phyloP scores from a whole-genome alignment of 2,113 vertebrate genomes.

The Prolemur simus region DNA sequence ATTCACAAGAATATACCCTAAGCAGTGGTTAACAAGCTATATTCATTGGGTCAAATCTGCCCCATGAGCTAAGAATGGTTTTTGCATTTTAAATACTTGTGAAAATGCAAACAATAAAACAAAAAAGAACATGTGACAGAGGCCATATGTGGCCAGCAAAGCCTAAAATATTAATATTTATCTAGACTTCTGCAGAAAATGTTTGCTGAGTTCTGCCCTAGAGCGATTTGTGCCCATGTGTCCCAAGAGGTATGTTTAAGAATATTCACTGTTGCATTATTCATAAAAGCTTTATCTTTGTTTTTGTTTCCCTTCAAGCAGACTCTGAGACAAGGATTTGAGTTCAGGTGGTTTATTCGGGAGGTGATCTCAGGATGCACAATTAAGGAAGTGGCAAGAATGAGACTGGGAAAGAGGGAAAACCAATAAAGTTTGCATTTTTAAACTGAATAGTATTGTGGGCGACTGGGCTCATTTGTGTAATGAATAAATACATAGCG shows the following conservation, averaged over 20 bases:
- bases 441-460: not conserved
- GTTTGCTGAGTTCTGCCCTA: not conserved
- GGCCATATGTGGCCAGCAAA: not conserved
- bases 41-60: not conserved
- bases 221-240: not conserved
- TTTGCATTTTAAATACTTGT: not conserved
- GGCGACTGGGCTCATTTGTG: not conserved
- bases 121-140: not conserved
- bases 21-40: not conserved
- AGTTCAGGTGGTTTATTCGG: not conserved
- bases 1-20: not conserved
- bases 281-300: not conserved
- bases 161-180: constrained; percentile 46
- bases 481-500: not conserved
- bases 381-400: not conserved
- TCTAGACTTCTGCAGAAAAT: not conserved
- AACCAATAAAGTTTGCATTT: not conserved
- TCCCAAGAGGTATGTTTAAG: not conserved
- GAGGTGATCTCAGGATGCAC: not conserved
- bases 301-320: constrained; percentile 2
- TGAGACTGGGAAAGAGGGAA: not conserved
- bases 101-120: not conserved
- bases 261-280: not conserved
- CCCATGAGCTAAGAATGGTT: not conserved
- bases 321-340: not conserved